Percentiles rank a stretch among this genome's conserved stretches.
Conservation (phyloP, 2,888 invertebrate species). For the Caenorhabditis sp. region DNA sequence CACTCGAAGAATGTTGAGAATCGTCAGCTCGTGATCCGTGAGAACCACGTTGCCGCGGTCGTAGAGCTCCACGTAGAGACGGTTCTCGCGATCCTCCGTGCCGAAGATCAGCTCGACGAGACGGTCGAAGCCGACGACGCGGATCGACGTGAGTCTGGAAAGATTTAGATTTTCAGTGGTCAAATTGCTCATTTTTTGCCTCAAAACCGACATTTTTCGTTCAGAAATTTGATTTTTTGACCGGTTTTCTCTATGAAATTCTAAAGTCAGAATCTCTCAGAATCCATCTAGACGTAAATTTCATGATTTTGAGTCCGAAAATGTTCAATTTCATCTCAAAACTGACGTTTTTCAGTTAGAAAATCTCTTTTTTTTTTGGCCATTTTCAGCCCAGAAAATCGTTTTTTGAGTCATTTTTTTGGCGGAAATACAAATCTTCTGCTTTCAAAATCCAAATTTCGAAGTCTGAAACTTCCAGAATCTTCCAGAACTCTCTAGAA, state of each 20-base stretch:
- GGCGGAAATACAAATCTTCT: too few species aligned
- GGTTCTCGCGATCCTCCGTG: constrained; percentile 92
- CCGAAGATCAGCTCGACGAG: constrained; percentile 97
- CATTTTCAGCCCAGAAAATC: too few species aligned
- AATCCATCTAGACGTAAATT: too few species aligned
- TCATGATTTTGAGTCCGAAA: too few species aligned
- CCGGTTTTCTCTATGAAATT: not conserved
- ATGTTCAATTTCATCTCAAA: too few species aligned
- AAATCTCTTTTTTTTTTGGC: too few species aligned
- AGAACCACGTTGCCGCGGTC: constrained; percentile 94
- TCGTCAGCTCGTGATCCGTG: constrained; percentile 93
- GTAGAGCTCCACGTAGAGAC: constrained; percentile 95
- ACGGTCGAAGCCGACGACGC: constrained; percentile 93
- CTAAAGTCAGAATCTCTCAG: too few species aligned
- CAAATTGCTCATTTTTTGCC: not conserved
- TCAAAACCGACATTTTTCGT: not conserved
- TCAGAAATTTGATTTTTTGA: not conserved
- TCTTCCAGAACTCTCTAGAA: too few species aligned
- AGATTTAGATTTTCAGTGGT: not conserved
- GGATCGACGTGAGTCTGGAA: constrained; percentile 63
- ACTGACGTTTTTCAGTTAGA: too few species aligned
- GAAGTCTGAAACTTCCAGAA: too few species aligned
- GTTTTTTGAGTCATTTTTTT: too few species aligned
- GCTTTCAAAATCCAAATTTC: too few species aligned
- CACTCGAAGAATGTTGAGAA: constrained; percentile 86